phyloP scores from a whole-genome alignment of 2,797 vertebrate species.

The Potorous gilbertii region DNA sequence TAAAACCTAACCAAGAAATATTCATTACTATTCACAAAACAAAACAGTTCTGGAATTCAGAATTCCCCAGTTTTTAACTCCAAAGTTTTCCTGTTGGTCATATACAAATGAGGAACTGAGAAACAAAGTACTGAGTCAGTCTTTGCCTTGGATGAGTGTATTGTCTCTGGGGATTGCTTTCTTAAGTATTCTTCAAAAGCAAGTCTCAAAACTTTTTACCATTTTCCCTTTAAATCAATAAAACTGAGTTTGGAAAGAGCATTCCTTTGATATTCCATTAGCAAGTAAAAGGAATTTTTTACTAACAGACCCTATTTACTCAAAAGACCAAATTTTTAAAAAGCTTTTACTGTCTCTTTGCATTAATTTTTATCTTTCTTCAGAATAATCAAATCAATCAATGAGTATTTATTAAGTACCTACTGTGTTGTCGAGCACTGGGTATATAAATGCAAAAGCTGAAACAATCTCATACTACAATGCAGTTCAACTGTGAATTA shows the following conservation, averaged over 20 bases:
- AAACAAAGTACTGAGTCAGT: not conserved
- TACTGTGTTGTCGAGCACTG: not conserved
- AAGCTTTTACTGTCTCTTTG: not conserved
- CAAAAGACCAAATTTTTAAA: not conserved
- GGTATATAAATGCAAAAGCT: not conserved
- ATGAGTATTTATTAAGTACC: not conserved
- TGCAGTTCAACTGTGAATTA: not conserved
- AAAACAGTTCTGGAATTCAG: no score
- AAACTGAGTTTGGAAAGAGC: not conserved
- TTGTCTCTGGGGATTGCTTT: not conserved
- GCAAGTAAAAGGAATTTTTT: not conserved
- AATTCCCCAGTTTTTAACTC: not conserved
- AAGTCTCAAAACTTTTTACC: not conserved
- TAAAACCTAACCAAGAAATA: not conserved
- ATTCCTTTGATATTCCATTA: not conserved
- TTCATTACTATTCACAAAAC: not conserved
- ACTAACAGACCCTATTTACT: not conserved
- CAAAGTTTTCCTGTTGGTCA: not conserved
- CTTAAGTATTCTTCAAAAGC: not conserved
- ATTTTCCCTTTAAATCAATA: not conserved
- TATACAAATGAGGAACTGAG: not conserved
- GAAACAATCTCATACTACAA: not conserved
- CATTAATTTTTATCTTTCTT: not conserved
- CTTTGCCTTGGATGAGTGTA: not conserved
- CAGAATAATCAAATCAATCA: not conserved